phyloP scores from a whole-genome alignment of 1,140 invertebrate genomes.

The Bombus sylvicola region DNA sequence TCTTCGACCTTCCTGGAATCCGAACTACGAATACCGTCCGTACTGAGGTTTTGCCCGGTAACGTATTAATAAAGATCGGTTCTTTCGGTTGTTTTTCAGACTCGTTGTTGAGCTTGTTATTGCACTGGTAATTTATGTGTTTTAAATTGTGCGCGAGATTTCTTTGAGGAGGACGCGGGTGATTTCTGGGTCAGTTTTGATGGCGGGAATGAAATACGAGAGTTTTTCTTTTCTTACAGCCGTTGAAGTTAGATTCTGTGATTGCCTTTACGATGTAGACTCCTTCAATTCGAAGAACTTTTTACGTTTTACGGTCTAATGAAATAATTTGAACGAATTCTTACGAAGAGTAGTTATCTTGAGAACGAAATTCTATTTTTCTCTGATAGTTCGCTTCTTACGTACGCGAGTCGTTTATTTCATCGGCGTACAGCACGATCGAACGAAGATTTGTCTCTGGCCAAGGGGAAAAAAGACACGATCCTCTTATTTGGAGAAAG shows the following conservation, averaged over 20 bases:
- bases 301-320: background rate
- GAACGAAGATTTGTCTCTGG: constrained; percentile 1
- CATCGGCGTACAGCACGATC: background rate
- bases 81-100: background rate
- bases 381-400: background rate
- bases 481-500: constrained; percentile 59
- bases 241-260: too few relatives aligned
- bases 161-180: background rate
- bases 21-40: too few relatives aligned
- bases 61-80: constrained; percentile 12
- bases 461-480: background rate
- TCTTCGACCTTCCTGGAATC: background rate
- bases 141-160: constrained; percentile 3
- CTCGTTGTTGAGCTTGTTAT: background rate
- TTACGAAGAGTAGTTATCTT: too few relatives aligned
- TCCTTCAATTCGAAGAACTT: background rate
- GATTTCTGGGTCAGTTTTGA: background rate
- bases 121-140: constrained; percentile 1
- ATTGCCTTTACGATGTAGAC: background rate
- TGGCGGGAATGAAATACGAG: background rate
- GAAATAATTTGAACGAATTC: too few relatives aligned
- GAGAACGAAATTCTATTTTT: background rate
- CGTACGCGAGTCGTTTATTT: background rate
- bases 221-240: too few relatives aligned
- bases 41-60: background rate